Evolutionary conservation across 1,140 invertebrate genomes (phyloP).

Genomic region (Drosophila tristis): DNA sequence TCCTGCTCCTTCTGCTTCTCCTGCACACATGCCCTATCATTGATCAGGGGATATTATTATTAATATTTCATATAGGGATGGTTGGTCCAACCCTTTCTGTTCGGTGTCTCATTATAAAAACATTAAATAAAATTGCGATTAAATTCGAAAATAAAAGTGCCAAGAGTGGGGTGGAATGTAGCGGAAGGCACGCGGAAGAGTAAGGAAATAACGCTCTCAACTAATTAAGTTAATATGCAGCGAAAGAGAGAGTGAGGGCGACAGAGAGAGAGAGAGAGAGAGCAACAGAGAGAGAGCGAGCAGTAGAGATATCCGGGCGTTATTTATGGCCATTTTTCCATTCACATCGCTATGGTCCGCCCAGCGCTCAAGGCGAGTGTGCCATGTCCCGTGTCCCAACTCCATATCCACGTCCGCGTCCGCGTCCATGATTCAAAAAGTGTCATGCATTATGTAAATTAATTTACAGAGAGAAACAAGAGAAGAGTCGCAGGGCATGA

Average conservation of each 20-base stretch:
- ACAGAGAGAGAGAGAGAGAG: not conserved
- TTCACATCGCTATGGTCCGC: conserved; percentile 40
- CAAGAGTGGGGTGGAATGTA: not conserved
- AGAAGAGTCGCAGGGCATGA: conserved; percentile 8
- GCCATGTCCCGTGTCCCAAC: too few species aligned
- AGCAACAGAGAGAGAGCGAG: not conserved
- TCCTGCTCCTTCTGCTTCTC: not conserved
- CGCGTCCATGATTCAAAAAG: conserved; percentile 32
- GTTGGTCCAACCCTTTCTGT: not conserved
- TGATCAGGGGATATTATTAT: conserved; percentile 53
- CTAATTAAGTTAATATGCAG: conserved; percentile 62
- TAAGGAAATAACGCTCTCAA: conserved; percentile 37
- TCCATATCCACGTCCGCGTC: not conserved
- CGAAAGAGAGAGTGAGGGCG: conserved; percentile 11
- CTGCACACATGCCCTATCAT: conserved; percentile 18
- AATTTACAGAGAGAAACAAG: conserved; percentile 42
- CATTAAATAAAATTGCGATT: conserved; percentile 57
- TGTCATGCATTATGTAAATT: conserved; percentile 55
- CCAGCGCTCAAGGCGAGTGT: conserved; percentile 5
- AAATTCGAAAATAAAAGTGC: conserved; percentile 47
- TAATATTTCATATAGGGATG: conserved; percentile 37
- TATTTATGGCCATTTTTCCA: conserved; percentile 55
- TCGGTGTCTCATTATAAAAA: conserved; percentile 48
- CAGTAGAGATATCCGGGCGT: not conserved
- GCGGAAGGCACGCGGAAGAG: too few species aligned